Conservation (phyloP, 2,888 invertebrate genomes). For the Scelioninae gen. 1 region DNA sequence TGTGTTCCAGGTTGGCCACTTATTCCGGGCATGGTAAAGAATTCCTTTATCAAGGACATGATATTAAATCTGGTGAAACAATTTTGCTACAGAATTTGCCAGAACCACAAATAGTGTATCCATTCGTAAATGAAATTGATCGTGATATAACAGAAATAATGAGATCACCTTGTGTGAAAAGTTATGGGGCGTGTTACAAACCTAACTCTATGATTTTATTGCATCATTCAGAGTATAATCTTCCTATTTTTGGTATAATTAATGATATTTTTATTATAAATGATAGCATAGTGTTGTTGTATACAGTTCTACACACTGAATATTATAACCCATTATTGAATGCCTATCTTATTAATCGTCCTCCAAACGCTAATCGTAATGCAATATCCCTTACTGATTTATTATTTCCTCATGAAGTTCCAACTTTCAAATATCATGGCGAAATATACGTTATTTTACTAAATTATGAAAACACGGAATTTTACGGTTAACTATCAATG, state of each 20-base stretch:
- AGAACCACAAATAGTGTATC: constrained; percentile 5
- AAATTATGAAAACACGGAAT: constrained; percentile 16
- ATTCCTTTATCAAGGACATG: constrained; percentile 59
- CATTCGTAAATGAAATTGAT: constrained; percentile 37
- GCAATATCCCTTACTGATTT: too few relatives aligned
- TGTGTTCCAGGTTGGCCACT: constrained; percentile 64
- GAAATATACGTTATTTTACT: constrained; percentile 20
- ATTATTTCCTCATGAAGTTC: too few relatives aligned
- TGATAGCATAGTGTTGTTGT: too few relatives aligned
- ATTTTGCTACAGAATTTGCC: constrained; percentile 56
- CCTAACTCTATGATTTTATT: constrained; percentile 1
- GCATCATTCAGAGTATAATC: neutral
- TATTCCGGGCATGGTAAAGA: constrained; percentile 37
- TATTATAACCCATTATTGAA: too few relatives aligned
- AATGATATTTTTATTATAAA: neutral
- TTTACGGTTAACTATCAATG: constrained; percentile 15
- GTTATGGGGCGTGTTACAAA: constrained; percentile 4
- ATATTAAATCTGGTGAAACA: constrained; percentile 50
- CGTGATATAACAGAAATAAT: constrained; percentile 22
- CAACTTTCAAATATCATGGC: neutral
- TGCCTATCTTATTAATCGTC: too few relatives aligned
- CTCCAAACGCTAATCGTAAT: too few relatives aligned
- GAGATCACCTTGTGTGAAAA: neutral
- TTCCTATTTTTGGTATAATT: constrained; percentile 1
- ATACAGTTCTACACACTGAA: too few relatives aligned